A percentile compares a stretch with the other conserved stretches of the same genome.
phyloP scores from a whole-genome alignment of 2,888 invertebrate species.

The Rhagophthalmus giganteus region DNA sequence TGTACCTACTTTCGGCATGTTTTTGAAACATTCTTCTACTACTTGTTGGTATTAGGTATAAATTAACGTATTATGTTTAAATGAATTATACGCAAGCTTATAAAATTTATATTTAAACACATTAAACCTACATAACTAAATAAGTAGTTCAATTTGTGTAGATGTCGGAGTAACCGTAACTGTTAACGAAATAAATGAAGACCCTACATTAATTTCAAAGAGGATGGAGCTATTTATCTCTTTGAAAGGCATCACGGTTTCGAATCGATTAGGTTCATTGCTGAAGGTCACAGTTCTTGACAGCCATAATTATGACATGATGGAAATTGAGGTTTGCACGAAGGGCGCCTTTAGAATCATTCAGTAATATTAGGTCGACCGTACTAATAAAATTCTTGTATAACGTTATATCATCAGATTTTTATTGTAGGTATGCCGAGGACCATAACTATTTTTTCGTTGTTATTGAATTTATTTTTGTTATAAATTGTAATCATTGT shows the following conservation, averaged over 20 bases:
- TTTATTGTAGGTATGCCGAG: background rate
- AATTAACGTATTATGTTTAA: too few species aligned
- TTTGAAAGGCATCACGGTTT: background rate
- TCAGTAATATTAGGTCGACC: background rate
- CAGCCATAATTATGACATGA: background rate
- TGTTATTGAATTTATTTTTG: background rate
- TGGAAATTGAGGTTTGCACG: background rate
- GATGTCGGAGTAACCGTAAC: too few species aligned
- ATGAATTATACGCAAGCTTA: too few species aligned
- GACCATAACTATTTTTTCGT: background rate
- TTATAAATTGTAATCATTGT: background rate
- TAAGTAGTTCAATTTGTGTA: too few species aligned
- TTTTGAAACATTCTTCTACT: too few species aligned
- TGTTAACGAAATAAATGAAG: too few species aligned
- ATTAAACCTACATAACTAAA: too few species aligned
- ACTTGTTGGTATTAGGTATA: too few species aligned
- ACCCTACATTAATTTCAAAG: background rate
- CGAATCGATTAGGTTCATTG: background rate
- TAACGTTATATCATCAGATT: background rate
- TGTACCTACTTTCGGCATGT: too few species aligned
- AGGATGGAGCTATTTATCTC: background rate
- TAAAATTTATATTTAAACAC: too few species aligned
- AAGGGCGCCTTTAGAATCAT: background rate
- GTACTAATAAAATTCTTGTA: background rate
- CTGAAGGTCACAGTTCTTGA: background rate